Conservation (phyloP, 1,140 invertebrate species). For the Drosophila seguyi region DNA sequence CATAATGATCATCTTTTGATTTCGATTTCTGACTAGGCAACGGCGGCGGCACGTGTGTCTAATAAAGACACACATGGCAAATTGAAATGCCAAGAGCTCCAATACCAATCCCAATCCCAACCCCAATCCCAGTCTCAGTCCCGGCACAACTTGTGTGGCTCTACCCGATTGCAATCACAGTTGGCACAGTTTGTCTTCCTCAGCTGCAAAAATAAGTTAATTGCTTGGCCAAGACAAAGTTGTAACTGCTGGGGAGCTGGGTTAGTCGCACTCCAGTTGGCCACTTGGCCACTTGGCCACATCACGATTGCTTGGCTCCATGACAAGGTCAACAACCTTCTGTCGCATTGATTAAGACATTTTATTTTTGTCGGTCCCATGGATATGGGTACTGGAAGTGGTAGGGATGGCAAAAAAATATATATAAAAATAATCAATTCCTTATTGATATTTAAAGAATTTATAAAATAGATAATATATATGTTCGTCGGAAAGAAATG, state of each 20-base stretch:
- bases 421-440: neutral
- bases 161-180: slow-evolving; percentile 70
- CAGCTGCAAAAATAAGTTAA: slow-evolving; percentile 78
- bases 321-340: slow-evolving; percentile 75
- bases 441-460: neutral
- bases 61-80: slow-evolving; percentile 38
- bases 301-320: slow-evolving; percentile 5
- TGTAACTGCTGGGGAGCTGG: slow-evolving; percentile 29
- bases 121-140: neutral
- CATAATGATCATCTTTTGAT: slow-evolving; percentile 10
- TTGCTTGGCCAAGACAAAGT: slow-evolving; percentile 57
- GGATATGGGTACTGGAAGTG: slow-evolving; percentile 14
- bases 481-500: too few relatives aligned
- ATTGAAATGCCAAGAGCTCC: slow-evolving; percentile 18
- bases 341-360: slow-evolving; percentile 65
- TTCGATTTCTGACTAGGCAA: slow-evolving; percentile 14
- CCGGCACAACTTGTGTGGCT: slow-evolving; percentile 62
- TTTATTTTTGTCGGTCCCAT: slow-evolving; percentile 38
- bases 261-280: slow-evolving; percentile 44
- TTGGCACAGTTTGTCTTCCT: slow-evolving; percentile 75
- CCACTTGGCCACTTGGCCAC: slow-evolving; percentile 12
- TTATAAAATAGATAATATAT: too few relatives aligned
- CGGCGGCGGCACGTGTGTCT: slow-evolving; percentile 45
- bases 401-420: neutral
- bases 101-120: neutral